Percentiles rank a stretch among this genome's conserved stretches.
Conservation (phyloP, 2,797 vertebrate species). For the Chaetophractus vellerosus region DNA sequence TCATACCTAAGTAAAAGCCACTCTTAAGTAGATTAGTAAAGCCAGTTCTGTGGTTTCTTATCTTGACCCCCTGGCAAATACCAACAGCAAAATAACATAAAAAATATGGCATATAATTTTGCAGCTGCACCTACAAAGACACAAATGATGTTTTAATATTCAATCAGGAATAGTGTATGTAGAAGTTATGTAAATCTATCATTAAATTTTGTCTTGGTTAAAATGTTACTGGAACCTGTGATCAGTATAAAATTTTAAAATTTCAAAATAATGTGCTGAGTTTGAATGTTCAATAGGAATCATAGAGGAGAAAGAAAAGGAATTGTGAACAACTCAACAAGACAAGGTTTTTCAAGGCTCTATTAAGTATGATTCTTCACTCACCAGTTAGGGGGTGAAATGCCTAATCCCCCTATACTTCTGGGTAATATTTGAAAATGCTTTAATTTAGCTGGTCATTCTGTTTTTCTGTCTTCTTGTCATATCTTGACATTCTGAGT, state of each 20-base stretch:
- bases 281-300: not conserved
- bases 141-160: constrained; percentile 56
- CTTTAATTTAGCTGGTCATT: constrained; percentile 53
- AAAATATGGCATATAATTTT: constrained; percentile 48
- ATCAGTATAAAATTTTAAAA: constrained; percentile 23
- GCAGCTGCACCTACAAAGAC: not conserved
- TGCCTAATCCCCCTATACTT: not conserved
- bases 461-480: not conserved
- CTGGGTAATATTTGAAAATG: not conserved
- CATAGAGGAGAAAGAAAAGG: not conserved
- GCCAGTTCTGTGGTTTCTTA: constrained; percentile 45
- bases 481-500: not conserved
- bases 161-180: constrained; percentile 24
- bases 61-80: not conserved
- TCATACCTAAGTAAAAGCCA: constrained; percentile 19
- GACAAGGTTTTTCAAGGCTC: not conserved
- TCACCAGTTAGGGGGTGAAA: not conserved
- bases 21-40: constrained; percentile 57
- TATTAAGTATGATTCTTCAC: constrained; percentile 14
- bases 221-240: constrained; percentile 46
- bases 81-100: constrained; percentile 49
- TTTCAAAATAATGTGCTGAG: constrained; percentile 34
- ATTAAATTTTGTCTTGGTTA: constrained; percentile 12
- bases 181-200: not conserved
- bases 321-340: constrained; percentile 12